Percentiles rank a stretch among this genome's conserved stretches.
phyloP scores from a whole-genome alignment of 2,888 invertebrate genomes.

The Mechanitis mazaeus region DNA sequence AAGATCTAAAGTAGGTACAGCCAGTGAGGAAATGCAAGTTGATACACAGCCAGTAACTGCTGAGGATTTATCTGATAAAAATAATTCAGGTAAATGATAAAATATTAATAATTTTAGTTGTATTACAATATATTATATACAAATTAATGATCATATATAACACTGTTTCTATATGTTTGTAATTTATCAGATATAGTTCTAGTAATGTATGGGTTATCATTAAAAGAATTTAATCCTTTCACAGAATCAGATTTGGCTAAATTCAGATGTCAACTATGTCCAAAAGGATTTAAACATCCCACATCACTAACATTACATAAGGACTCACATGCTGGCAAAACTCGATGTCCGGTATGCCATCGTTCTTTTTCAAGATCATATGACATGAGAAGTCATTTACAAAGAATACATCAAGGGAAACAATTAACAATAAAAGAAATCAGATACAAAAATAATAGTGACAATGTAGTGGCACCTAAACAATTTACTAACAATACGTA shows the following conservation, averaged over 20 bases:
- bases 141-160: no score
- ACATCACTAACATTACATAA: conserved; percentile 79
- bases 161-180: no score
- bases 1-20: conserved; percentile 37
- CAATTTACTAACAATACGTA: conserved; percentile 66
- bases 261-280: conserved; percentile 79
- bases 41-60: conserved; percentile 58
- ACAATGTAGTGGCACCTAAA: conserved; percentile 53
- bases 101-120: no score
- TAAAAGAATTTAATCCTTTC: conserved; percentile 32
- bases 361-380: conserved; percentile 79
- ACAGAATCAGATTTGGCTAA: conserved; percentile 75
- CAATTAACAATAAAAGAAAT: conserved; percentile 71
- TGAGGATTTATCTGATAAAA: conserved; percentile 69
- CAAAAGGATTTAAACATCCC: conserved; percentile 79
- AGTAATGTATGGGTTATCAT: no score
- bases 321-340: conserved; percentile 79
- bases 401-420: conserved; percentile 77
- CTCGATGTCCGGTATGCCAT: conserved; percentile 78
- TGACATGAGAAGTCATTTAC: conserved; percentile 78
- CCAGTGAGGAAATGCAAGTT: conserved; percentile 66
- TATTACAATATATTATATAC: no score
- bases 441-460: conserved; percentile 64
- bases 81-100: conserved; percentile 42
- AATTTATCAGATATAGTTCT: no score